Conservation (phyloP, 2,113 vertebrate species). For the Leptobrachium ailaonicum region DNA sequence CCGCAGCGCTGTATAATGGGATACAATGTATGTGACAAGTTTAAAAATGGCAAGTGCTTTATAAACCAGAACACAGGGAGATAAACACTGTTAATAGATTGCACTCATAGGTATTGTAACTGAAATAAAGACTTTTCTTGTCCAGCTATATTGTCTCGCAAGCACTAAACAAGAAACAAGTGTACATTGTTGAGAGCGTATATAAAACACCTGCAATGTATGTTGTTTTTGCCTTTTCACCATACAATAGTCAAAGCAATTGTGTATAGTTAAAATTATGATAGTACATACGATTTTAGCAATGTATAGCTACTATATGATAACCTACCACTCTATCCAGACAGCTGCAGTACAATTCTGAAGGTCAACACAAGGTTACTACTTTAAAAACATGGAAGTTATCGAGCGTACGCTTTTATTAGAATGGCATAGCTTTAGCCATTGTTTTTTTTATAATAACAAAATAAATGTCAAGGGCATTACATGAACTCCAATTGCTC, state of each 20-base stretch:
- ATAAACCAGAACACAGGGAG: too few species aligned
- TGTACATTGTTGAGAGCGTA: neutral
- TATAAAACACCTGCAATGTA: neutral
- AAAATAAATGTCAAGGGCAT: conserved; percentile 19
- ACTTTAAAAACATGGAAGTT: conserved; percentile 2
- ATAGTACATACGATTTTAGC: neutral
- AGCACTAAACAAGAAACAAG: neutral
- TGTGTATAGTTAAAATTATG: neutral
- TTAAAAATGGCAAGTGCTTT: too few species aligned
- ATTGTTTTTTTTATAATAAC: conserved; percentile 7
- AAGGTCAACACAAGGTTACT: conserved; percentile 14
- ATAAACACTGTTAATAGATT: too few species aligned
- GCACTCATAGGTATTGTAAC: too few species aligned
- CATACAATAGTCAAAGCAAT: too few species aligned
- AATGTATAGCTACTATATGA: neutral
- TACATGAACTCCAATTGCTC: conserved; percentile 17
- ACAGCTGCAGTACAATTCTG: neutral
- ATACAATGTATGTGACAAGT: too few species aligned
- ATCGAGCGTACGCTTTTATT: conserved; percentile 8
- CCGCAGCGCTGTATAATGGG: too few species aligned
- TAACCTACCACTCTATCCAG: neutral
- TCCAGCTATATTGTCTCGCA: neutral
- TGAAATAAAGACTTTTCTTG: too few species aligned
- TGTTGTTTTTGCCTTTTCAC: too few species aligned
- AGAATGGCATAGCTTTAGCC: conserved; percentile 15